Evolutionary conservation across 2,797 vertebrate genomes (phyloP), one percentile per base, ranked within the genome.

Genomic region (Rhodeus uyekii): DNA sequence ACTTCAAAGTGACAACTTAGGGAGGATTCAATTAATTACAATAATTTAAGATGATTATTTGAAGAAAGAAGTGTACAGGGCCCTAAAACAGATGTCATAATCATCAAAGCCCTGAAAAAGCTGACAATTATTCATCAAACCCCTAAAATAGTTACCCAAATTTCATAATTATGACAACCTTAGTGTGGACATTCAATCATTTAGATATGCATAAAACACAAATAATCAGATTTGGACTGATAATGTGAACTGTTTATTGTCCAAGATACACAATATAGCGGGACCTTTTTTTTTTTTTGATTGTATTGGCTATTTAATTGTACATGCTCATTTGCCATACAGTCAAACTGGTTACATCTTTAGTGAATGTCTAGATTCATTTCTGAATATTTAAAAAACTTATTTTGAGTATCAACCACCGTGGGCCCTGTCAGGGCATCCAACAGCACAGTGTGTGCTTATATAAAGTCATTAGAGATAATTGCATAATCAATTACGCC

Each of bases 381-480:
- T 72, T 27, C 39, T 61, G 50, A 79, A 79, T 29, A 44, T 32
- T 32, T 1, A 42, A 42, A 10, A 8, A 7, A 24, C n/a, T 72
- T 2, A 5, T 55, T 73, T 79, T 8, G 1, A 39, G 71, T 63
- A 73, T 38, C 27, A 38, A 10, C 27, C 48, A 55, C 48, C 34
- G 14, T 80, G n/a, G 71, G 73, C 29, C 24, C 73, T 55, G 22
- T 32, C 38, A 19, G 73, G 81, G 38, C 60, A 24, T 78, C 77
- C 67, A 48, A 27, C 27, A 14, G 39, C 18, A 42, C 36, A 67
- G 55, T 16, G 8, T 44, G 7, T 24, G 64, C 61, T 87, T 84
- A 81, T 68, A 32, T 81, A 76, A 80, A 27, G 42, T 76, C 12
- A 42, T 75, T 50, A 53, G 53, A 76, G 19, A 46, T 78, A 50